Percentiles rank a stretch among this genome's conserved stretches.
Conservation (phyloP, 2,797 vertebrate species). For the Hypotaenidia okinawae region DNA sequence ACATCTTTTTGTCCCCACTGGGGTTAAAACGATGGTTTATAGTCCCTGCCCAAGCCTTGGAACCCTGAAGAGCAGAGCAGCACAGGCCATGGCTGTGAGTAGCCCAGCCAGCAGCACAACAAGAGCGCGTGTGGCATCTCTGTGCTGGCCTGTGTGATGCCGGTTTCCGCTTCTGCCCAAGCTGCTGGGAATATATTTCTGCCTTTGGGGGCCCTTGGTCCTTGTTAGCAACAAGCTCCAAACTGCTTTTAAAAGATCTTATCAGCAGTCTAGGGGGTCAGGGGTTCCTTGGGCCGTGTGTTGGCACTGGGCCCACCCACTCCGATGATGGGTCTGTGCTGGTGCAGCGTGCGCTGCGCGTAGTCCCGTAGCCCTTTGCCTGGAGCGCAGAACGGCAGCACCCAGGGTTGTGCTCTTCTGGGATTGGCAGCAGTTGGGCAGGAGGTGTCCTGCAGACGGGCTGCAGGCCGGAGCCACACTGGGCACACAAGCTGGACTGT, state of each 20-base stretch:
- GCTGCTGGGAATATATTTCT: neutral
- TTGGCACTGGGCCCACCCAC: neutral
- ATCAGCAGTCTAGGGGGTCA: neutral
- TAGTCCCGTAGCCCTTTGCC: neutral
- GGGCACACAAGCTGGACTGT: neutral
- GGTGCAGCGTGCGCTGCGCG: neutral
- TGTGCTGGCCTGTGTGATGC: neutral
- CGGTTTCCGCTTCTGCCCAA: neutral
- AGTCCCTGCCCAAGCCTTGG: neutral
- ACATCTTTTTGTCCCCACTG: too few relatives aligned
- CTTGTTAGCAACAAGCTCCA: neutral
- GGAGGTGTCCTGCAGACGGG: neutral
- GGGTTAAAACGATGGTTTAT: neutral
- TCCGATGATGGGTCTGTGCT: neutral
- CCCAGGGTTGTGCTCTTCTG: neutral
- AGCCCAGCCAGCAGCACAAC: neutral
- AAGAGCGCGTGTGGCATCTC: accelerated
- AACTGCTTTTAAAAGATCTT: neutral
- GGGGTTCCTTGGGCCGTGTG: neutral
- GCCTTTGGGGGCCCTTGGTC: neutral
- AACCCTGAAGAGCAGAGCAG: neutral
- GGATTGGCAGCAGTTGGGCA: neutral
- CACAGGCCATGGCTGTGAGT: accelerated
- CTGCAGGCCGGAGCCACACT: neutral
- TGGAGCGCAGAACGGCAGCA: neutral